These are phyloP conservation scores for Phaedon cochleariae DNA, from an alignment of 2,888 invertebrate species.

Conservation along the genomic window DNA sequence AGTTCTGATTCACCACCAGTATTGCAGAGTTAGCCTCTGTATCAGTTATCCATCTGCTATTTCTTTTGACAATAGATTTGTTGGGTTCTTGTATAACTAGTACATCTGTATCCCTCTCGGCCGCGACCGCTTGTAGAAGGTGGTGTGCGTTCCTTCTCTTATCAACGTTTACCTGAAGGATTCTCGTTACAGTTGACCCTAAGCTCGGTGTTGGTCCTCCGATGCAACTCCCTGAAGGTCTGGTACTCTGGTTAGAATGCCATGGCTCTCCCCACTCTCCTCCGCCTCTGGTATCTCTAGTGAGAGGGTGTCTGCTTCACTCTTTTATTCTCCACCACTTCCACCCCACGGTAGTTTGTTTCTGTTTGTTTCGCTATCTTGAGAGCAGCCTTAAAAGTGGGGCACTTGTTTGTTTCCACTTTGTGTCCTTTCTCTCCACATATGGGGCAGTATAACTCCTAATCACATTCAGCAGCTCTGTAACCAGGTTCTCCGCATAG, in stretches of 20 bases:
- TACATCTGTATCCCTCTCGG: neutral
- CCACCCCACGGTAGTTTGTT: no score
- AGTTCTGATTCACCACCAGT: neutral
- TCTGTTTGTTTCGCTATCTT: no score
- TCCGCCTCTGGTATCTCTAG: no score
- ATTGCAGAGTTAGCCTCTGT: neutral
- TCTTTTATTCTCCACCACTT: no score
- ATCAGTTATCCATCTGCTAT: slow-evolving; percentile 6
- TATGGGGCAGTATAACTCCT: neutral
- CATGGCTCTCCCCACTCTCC: no score
- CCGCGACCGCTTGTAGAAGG: neutral
- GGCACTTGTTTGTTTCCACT: neutral
- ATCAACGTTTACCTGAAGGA: neutral
- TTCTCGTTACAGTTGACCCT: no score
- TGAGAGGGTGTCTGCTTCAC: no score
- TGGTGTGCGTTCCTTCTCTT: neutral
- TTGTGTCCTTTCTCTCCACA: slow-evolving; percentile 8
- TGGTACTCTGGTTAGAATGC: no score
- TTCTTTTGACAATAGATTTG: neutral
- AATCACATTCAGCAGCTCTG: neutral
- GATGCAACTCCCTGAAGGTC: neutral
- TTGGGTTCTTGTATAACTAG: neutral
- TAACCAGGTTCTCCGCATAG: neutral
- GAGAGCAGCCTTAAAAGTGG: slow-evolving; percentile 14
- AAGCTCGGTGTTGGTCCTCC: neutral